Conservation (phyloP, 1,140 invertebrate genomes). For the Hormaphis cornu region DNA sequence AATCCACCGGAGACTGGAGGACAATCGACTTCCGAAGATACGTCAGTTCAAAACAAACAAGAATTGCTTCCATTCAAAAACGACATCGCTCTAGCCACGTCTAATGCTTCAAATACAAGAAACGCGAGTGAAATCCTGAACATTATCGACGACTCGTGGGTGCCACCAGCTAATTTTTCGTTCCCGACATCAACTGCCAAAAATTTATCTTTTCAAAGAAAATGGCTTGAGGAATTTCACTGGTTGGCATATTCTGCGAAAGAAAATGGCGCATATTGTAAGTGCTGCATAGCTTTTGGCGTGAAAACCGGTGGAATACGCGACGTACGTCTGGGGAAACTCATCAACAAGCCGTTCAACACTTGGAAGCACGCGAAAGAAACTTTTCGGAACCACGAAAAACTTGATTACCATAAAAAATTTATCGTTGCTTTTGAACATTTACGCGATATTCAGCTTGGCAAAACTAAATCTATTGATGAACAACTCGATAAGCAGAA, state of each 20-base stretch:
- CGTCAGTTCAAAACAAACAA: too few species aligned
- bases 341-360: not conserved
- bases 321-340: not conserved
- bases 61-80: too few species aligned
- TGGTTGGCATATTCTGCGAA: not conserved
- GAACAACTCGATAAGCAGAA: not conserved
- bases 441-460: not conserved
- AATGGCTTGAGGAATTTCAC: not conserved
- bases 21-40: too few species aligned
- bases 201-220: not conserved
- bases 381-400: not conserved
- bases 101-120: too few species aligned
- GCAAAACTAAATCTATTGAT: not conserved
- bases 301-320: not conserved
- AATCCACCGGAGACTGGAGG: too few species aligned
- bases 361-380: not conserved
- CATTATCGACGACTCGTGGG: not conserved
- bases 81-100: too few species aligned
- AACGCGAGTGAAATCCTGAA: too few species aligned
- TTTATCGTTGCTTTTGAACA: not conserved
- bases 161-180: not conserved
- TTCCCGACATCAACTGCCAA: not conserved
- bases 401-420: not conserved
- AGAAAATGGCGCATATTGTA: not conserved
- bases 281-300: not conserved